Evolutionary conservation across 2,888 invertebrate species (phyloP).

Genomic region (Charanyca ferruginea): DNA sequence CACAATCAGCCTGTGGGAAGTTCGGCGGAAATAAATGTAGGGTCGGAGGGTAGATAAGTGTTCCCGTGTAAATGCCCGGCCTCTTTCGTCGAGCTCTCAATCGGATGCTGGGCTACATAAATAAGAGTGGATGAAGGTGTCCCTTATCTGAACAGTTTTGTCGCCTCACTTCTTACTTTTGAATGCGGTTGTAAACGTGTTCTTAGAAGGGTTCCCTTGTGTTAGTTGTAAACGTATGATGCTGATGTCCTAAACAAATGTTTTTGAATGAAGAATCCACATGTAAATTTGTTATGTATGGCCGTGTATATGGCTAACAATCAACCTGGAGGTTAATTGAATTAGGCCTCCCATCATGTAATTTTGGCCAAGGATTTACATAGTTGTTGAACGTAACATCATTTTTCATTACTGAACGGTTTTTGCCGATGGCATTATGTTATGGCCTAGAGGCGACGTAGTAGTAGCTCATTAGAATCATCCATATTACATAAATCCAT

Average conservation of each 20-base stretch:
- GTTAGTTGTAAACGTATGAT: constrained; percentile 15
- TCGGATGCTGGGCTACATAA: constrained; percentile 89
- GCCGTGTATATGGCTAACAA: not conserved
- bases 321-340: not conserved
- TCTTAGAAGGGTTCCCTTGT: constrained; percentile 59
- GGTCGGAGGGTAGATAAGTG: constrained; percentile 88
- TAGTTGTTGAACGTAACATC: not conserved
- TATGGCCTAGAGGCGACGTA: not conserved
- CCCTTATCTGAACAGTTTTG: constrained; percentile 81
- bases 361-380: constrained; percentile 9
- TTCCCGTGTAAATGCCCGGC: constrained; percentile 83
- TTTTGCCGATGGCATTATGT: not conserved
- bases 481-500: constrained; percentile 30
- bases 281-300: not conserved
- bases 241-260: not conserved
- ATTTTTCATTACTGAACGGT: constrained; percentile 5
- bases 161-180: constrained; percentile 79
- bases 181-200: constrained; percentile 72
- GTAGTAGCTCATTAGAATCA: constrained; percentile 16
- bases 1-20: constrained; percentile 80
- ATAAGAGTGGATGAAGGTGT: constrained; percentile 87
- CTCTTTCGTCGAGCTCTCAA: constrained; percentile 83
- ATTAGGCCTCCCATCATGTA: not conserved
- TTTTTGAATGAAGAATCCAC: not conserved
- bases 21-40: constrained; percentile 88